These are phyloP conservation scores for Saccostrea echinata DNA, from an alignment of 1,140 invertebrate genomes.

Conservation along the genomic window DNA sequence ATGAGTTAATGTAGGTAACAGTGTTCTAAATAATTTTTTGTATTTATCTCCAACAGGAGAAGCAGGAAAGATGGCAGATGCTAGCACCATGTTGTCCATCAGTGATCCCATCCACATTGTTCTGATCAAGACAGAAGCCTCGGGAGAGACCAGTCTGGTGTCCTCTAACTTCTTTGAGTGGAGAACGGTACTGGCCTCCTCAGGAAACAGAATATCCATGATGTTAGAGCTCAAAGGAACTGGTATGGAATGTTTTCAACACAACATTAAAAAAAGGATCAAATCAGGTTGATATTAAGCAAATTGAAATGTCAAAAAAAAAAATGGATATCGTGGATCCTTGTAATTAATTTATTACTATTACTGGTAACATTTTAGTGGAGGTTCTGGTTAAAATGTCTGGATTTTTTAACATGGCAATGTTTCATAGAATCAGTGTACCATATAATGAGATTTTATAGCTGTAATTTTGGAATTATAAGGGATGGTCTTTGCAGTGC, in stretches of 20 bases:
- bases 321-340: too few species aligned
- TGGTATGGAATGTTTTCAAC: constrained; percentile 63
- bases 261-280: neutral
- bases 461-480: too few species aligned
- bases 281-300: neutral
- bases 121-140: constrained; percentile 75
- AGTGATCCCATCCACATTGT: constrained; percentile 78
- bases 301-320: neutral
- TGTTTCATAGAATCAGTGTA: too few species aligned
- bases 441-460: too few species aligned
- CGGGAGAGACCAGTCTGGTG: constrained; percentile 77
- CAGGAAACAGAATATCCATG: constrained; percentile 66
- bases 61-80: constrained; percentile 76
- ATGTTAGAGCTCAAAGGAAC: constrained; percentile 77
- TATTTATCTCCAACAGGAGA: constrained; percentile 67
- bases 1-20: neutral
- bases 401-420: too few species aligned
- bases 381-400: too few species aligned
- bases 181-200: constrained; percentile 74
- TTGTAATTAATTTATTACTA: too few species aligned
- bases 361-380: too few species aligned
- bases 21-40: neutral
- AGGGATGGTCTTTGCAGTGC: too few species aligned
- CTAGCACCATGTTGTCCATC: constrained; percentile 74
- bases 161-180: constrained; percentile 79